Base-by-base conservation (phyloP, 2,888 invertebrate genomes). In the Apamea crenata region DNA sequence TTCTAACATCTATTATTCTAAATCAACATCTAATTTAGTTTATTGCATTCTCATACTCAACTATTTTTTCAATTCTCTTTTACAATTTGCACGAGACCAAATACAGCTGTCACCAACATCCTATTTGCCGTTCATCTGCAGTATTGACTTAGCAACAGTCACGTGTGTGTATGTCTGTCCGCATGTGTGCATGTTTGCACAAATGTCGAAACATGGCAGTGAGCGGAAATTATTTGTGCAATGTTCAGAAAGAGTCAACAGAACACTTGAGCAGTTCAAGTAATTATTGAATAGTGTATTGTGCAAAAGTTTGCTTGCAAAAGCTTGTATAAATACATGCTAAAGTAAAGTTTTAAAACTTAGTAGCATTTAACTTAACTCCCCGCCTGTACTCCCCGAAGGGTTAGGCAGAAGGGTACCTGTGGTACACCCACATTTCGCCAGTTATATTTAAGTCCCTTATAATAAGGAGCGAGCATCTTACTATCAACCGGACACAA, bases 221-320 rank as follows among this genome's bases (percentile, higher is more conserved):
- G 80, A 84, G 59, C 78, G 88, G 84, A 83, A 66, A 83, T 82
- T 69, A 85, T 83, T 82, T 85, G 80, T 87, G 87, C 78, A 87
- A 85, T 56, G 69, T 78, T 85, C 85, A 72, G 67, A 72, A 16
- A 69, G 65, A 77, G 70, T 80, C 69, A 79, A 84, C 56, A 59
- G 56, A 14, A 59, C 69, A 84, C 67, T 74, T 40, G 59, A 44
- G 36, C 65, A 36, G 40, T 69, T 63, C 36, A 67, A 85, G 76
- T 76, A 68, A 53, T 85, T 16, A 47, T 69, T 74, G 56, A 72
- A 66, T 78, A 70, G 32, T 71, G 65, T 77, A 47, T 86, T 79
- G 67, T 63, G 61, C 21, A 72, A 63, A 59, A n/a, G 56, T 59
- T 59, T 59, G n/a, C n/a, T 78, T 6, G 40, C 25, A 70, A 16